phyloP scores from a whole-genome alignment of 2,888 invertebrate genomes.

The Lycocerus yunnanus region DNA sequence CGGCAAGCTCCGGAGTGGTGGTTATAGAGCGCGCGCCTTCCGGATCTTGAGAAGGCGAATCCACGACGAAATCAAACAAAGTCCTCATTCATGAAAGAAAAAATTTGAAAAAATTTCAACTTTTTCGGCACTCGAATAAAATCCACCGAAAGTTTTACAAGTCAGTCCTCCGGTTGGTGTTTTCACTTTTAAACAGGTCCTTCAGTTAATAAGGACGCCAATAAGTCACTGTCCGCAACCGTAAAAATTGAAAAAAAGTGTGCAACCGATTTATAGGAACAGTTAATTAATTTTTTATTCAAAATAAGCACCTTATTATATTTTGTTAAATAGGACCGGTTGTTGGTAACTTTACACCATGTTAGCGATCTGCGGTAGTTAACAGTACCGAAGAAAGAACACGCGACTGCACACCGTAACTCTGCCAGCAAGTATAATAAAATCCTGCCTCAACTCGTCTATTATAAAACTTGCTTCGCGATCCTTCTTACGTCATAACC shows the following conservation, averaged over 20 bases:
- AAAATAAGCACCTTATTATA: constrained; percentile 17
- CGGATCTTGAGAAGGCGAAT: constrained; percentile 46
- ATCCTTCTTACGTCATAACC: constrained; percentile 48
- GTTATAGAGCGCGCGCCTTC: constrained; percentile 50
- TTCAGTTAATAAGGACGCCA: not conserved
- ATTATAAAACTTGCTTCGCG: constrained; percentile 53
- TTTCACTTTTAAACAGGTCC: not conserved
- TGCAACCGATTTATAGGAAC: not conserved
- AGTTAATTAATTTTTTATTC: not conserved
- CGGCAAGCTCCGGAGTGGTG: constrained; percentile 44
- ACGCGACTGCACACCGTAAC: constrained; percentile 45
- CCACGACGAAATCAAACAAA: constrained; percentile 48
- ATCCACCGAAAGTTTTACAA: not conserved
- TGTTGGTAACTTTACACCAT: constrained; percentile 29
- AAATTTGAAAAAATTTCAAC: not conserved
- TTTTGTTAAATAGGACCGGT: constrained; percentile 9
- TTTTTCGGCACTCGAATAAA: not conserved
- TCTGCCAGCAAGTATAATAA: constrained; percentile 50
- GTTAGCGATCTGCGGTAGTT: constrained; percentile 33
- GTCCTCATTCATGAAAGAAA: constrained; percentile 40
- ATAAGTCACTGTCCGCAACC: not conserved
- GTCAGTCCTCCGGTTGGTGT: not conserved
- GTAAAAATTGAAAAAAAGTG: not conserved
- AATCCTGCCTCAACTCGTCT: constrained; percentile 52
- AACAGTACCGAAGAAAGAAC: constrained; percentile 39